These are phyloP conservation scores for Sialis lutaria DNA, from an alignment of 2,888 invertebrate genomes.

Conservation along the genomic window DNA sequence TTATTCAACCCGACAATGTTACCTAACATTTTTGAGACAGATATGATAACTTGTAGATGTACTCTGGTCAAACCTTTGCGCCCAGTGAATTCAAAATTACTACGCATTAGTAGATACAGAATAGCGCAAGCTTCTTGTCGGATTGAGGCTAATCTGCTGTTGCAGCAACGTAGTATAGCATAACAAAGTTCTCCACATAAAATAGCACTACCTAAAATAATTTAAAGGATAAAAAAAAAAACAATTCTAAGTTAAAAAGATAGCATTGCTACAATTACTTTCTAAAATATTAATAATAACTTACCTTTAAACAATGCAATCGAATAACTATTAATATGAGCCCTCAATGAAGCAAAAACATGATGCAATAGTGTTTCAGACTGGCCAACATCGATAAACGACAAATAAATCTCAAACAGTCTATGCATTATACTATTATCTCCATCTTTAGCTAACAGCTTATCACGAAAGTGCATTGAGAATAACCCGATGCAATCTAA, in stretches of 20 bases:
- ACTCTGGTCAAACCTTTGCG: constrained; percentile 74
- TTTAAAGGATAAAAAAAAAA: constrained; percentile 3
- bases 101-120: constrained; percentile 80
- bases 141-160: constrained; percentile 65
- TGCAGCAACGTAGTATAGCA: constrained; percentile 68
- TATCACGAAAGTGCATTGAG: constrained; percentile 53
- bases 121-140: constrained; percentile 85
- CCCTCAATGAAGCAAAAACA: constrained; percentile 77
- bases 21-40: constrained; percentile 85
- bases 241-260: neutral
- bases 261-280: too few species aligned
- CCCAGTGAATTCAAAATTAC: constrained; percentile 80
- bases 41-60: constrained; percentile 86
- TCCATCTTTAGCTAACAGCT: constrained; percentile 34
- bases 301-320: constrained; percentile 65
- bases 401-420: constrained; percentile 70
- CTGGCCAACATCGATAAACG: constrained; percentile 76
- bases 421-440: constrained; percentile 65
- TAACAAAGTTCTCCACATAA: constrained; percentile 68
- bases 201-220: constrained; percentile 45
- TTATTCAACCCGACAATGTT: constrained; percentile 82
- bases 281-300: constrained; percentile 4
- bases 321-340: constrained; percentile 83
- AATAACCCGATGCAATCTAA: constrained; percentile 77
- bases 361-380: constrained; percentile 82